Evolutionary conservation across 2,113 vertebrate species (phyloP).

Genomic region (Chaenocephalus aceratus): DNA sequence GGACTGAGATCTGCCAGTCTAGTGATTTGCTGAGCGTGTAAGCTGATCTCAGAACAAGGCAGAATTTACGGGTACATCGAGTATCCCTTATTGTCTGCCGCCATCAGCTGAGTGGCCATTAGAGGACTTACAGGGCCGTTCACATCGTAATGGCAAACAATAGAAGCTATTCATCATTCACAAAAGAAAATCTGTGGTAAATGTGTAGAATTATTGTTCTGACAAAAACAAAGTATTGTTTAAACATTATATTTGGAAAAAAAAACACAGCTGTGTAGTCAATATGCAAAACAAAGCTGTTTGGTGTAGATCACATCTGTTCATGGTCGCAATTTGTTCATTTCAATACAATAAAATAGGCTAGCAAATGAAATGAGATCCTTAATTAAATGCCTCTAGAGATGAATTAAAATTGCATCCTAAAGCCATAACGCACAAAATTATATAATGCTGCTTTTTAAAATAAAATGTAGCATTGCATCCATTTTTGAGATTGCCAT

Average conservation of each 20-base stretch:
- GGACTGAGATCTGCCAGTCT: constrained; percentile 63
- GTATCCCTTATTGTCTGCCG: constrained; percentile 61
- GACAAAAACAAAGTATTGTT: constrained; percentile 1
- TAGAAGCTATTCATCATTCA: constrained; percentile 34
- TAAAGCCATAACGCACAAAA: neutral
- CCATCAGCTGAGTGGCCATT: constrained; percentile 69
- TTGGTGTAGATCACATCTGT: neutral
- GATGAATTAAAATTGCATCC: neutral
- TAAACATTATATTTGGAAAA: neutral
- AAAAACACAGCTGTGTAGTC: neutral
- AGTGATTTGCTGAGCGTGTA: constrained; percentile 64
- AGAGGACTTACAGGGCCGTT: constrained; percentile 55
- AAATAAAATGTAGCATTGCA: neutral
- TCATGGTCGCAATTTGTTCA: neutral
- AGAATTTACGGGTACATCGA: constrained; percentile 64
- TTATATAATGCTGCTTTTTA: neutral
- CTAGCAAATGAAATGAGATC: constrained; percentile 1
- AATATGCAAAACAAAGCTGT: neutral
- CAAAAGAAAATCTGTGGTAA: constrained; percentile 28
- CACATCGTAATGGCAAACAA: constrained; percentile 54
- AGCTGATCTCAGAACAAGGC: constrained; percentile 64
- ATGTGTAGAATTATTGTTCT: neutral
- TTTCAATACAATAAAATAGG: constrained; percentile 5
- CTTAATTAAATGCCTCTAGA: constrained; percentile 2
- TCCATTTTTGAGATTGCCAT: no score